phyloP scores from a whole-genome alignment of 2,797 vertebrate genomes.

The Clarias laeviceps region DNA sequence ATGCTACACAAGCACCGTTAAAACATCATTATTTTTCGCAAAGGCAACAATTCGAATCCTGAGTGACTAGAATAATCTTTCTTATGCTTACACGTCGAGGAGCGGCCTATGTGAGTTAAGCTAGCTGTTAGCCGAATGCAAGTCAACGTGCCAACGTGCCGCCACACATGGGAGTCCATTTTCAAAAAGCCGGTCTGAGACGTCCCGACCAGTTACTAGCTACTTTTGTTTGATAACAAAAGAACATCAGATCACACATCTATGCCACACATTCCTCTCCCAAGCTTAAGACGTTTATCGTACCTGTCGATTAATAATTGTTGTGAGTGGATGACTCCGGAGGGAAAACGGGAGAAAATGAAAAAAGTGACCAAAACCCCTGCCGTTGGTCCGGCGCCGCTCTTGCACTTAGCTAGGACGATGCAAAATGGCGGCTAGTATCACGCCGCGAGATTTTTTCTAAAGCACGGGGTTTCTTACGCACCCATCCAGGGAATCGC shows the following conservation, averaged over 20 bases:
- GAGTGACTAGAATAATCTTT: neutral
- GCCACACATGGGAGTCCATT: slow-evolving; percentile 88
- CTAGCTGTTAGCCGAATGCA: slow-evolving; percentile 13
- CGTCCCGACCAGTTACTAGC: slow-evolving; percentile 74
- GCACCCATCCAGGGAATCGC: slow-evolving; percentile 77
- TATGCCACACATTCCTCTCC: slow-evolving; percentile 58
- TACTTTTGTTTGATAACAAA: slow-evolving; percentile 74
- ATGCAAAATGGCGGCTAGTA: slow-evolving; percentile 99
- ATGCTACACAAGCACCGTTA: neutral
- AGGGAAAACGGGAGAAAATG: slow-evolving; percentile 78
- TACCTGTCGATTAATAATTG: slow-evolving; percentile 81
- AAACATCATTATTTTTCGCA: neutral
- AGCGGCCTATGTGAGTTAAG: slow-evolving; percentile 10
- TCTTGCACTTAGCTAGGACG: slow-evolving; percentile 86
- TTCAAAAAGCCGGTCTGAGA: slow-evolving; percentile 89
- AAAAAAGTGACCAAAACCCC: slow-evolving; percentile 78
- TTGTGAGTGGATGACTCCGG: slow-evolving; percentile 73
- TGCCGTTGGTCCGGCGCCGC: slow-evolving; percentile 85
- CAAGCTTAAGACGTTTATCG: slow-evolving; percentile 66
- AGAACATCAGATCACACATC: slow-evolving; percentile 53
- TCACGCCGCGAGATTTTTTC: slow-evolving; percentile 91
- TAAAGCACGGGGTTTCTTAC: slow-evolving; percentile 88
- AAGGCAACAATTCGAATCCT: neutral
- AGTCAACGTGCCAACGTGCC: slow-evolving; percentile 77
- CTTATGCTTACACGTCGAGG: neutral